Conservation (phyloP, 2,888 invertebrate species). For the Chloroclysta siterata region DNA sequence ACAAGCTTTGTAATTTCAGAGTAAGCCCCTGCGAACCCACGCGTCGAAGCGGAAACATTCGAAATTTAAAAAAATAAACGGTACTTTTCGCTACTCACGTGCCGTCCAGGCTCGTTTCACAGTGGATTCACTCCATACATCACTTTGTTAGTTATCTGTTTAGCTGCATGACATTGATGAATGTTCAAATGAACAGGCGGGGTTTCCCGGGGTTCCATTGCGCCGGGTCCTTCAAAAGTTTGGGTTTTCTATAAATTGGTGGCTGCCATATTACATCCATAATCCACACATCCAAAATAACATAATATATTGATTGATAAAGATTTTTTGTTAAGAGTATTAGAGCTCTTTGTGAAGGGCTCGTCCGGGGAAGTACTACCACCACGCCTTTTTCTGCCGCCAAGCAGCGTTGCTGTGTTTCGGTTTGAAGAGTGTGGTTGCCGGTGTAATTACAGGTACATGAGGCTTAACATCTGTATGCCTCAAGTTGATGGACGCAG, state of each 20-base stretch:
- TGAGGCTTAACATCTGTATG: too few species aligned
- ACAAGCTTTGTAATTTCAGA: slow-evolving; percentile 27
- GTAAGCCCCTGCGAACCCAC: slow-evolving; percentile 19
- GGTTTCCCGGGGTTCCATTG: slow-evolving; percentile 48
- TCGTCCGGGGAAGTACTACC: too few species aligned
- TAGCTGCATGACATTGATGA: slow-evolving; percentile 70
- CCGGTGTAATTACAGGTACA: too few species aligned
- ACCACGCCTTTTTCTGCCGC: too few species aligned
- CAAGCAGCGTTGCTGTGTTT: too few species aligned
- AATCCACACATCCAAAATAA: neutral
- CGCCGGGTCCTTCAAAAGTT: slow-evolving; percentile 14
- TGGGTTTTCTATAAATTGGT: neutral
- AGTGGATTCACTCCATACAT: slow-evolving; percentile 70
- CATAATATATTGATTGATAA: too few species aligned
- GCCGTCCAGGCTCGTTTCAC: slow-evolving; percentile 60
- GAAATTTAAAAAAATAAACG: slow-evolving; percentile 41
- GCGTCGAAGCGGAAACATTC: slow-evolving; percentile 24
- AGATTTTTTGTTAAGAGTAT: too few species aligned
- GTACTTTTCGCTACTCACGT: slow-evolving; percentile 48
- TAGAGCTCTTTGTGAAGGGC: too few species aligned
- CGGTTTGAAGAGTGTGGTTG: too few species aligned
- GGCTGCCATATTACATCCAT: neutral
- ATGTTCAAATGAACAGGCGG: slow-evolving; percentile 63
- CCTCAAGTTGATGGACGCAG: too few species aligned
- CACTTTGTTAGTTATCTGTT: slow-evolving; percentile 75